Base-by-base conservation (phyloP, 2,797 vertebrate genomes). In the Halcyon leucocephala region DNA sequence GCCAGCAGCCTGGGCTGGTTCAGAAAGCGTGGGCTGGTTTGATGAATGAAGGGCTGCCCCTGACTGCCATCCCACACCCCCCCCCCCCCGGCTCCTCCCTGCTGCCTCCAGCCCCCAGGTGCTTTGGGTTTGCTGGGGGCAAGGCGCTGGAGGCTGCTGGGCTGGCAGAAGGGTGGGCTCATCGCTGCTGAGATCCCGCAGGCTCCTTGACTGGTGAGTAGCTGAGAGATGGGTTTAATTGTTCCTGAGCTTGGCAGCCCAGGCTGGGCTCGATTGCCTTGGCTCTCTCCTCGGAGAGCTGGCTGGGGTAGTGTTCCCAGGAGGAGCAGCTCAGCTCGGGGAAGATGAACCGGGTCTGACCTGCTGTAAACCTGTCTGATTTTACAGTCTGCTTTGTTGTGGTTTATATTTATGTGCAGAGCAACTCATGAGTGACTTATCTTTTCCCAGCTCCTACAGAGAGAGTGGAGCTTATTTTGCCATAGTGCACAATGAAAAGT, bases 131-230 rank as follows among this genome's bases (percentile, higher is more conserved):
- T 26, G 0, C 31, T 3, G 60, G 35, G 48, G 64, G 28, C 48
- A 24, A 52, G 18, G 2, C 8, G 18, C 81, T 6, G 86, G 67
- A 71, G 22, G 74, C 54, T 10, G 29, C 73, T 5, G 74, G 55
- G 4, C 76, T 5, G 85, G 81, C 66, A 20, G 67, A 62, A n/a
- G 54, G 28, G 67, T 1, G 81, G 57, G 42, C 62, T 49, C 60
- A 5, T 13, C 42, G 29, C 41, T 3, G 25, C 41, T 8, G 62
- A 46, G 71, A 57, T 6, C 69, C 57, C 25, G 21, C 52, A 7
- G 65, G 85, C n/a, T 84, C 77, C 61, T 21, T 9, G 71, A 28
- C 70, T 29, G 95, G 97, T 97, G 85, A 97, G 96, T 96, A 94
- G 37, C 8, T 6, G 17, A 70, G 54, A 26, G 1, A 2, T 3